These are phyloP conservation scores for Syngnathus acus DNA, from an alignment of 2,797 vertebrate genomes.

Conservation along the genomic window DNA sequence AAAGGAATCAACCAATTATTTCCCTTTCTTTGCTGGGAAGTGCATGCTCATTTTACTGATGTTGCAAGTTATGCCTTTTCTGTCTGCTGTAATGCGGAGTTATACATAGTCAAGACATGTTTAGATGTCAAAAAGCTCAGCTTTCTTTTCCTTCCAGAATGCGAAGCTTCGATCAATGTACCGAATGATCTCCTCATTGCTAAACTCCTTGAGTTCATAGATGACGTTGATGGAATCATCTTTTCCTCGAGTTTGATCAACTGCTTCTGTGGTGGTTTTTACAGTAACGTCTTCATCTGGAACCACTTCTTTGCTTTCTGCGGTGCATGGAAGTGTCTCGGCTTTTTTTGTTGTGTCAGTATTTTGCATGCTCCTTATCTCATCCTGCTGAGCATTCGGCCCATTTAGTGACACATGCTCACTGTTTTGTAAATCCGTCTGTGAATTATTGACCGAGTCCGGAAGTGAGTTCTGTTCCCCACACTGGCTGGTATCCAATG, in stretches of 20 bases:
- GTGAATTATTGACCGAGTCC: slow-evolving; percentile 10
- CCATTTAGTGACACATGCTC: slow-evolving; percentile 13
- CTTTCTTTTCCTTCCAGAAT: slow-evolving; percentile 98
- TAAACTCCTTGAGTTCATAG: slow-evolving; percentile 89
- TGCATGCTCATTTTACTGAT: slow-evolving; percentile 14
- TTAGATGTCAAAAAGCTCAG: slow-evolving; percentile 83
- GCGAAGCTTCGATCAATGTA: slow-evolving; percentile 97
- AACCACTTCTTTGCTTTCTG: slow-evolving; percentile 15
- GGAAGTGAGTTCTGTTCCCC: slow-evolving; percentile 18
- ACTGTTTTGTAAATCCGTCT: slow-evolving; percentile 7
- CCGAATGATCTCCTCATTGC: slow-evolving; percentile 89
- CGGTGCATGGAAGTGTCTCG: slow-evolving; percentile 12
- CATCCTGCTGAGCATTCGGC: slow-evolving; percentile 15
- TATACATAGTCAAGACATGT: slow-evolving; percentile 18
- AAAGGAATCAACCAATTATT: slow-evolving; percentile 37
- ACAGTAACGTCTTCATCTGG: slow-evolving; percentile 28
- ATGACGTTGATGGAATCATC: slow-evolving; percentile 76
- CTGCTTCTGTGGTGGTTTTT: slow-evolving; percentile 37
- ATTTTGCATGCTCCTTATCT: slow-evolving; percentile 9
- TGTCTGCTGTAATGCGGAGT: slow-evolving; percentile 8
- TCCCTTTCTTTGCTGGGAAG: slow-evolving; percentile 14
- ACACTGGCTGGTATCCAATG: slow-evolving; percentile 13
- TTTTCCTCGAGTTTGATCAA: slow-evolving; percentile 35
- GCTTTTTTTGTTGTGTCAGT: slow-evolving; percentile 23
- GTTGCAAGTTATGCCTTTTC: slow-evolving; percentile 15